Conservation (phyloP, 2,888 invertebrate genomes). For the Thysanoteuthis rhombus region DNA sequence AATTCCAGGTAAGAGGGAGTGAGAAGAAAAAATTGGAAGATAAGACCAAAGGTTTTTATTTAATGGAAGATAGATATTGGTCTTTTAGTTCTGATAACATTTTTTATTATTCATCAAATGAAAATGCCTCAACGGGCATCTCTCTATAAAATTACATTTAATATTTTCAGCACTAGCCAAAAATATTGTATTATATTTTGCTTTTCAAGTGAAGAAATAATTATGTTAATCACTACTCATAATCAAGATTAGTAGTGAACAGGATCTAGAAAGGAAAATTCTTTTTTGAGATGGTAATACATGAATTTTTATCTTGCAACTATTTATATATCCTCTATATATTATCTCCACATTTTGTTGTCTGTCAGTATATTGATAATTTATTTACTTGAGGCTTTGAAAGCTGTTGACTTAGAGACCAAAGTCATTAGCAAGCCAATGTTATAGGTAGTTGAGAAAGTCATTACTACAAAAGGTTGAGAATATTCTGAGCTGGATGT, state of each 20-base stretch:
- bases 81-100: background rate
- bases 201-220: background rate
- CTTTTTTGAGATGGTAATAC: no score
- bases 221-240: background rate
- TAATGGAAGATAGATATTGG: background rate
- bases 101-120: no score
- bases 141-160: background rate
- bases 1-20: background rate
- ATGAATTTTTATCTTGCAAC: no score
- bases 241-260: background rate
- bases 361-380: background rate
- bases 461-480: background rate
- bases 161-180: background rate
- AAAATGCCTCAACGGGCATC: no score
- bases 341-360: background rate
- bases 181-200: background rate
- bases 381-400: background rate
- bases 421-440: background rate
- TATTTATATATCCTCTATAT: background rate
- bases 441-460: background rate
- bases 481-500: background rate
- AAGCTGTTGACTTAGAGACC: background rate
- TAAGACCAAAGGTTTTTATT: no score
- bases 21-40: background rate
- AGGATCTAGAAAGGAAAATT: no score